Evolutionary conservation across 2,797 vertebrate species (phyloP).

Genomic region (Delichon dasypus): DNA sequence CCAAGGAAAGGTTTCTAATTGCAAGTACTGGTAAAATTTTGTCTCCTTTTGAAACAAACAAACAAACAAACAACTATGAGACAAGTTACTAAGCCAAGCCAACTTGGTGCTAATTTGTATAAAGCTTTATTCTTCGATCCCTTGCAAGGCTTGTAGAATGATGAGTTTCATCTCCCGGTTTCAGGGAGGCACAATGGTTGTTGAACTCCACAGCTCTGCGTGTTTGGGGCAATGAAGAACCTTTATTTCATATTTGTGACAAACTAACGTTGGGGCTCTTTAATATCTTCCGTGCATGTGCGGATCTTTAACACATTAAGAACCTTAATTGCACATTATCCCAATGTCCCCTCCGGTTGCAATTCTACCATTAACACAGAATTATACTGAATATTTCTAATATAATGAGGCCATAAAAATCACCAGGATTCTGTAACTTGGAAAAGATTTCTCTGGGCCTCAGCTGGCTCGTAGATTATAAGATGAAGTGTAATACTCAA

Average conservation of each 20-base stretch:
- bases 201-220: neutral
- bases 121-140: neutral
- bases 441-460: neutral
- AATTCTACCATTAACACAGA: neutral
- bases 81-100: neutral
- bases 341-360: neutral
- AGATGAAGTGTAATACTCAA: neutral
- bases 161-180: neutral
- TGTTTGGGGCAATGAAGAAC: neutral
- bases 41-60: neutral
- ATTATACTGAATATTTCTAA: neutral
- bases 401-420: neutral
- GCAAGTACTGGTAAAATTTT: neutral
- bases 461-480: neutral
- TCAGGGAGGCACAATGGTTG: neutral
- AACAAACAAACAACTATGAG: neutral
- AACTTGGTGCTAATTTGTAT: neutral
- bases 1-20: neutral
- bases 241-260: neutral
- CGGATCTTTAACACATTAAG: neutral
- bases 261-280: neutral
- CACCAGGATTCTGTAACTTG: neutral
- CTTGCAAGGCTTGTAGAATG: neutral
- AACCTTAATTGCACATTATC: neutral
- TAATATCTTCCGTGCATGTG: fast-evolving